Conservation (phyloP, 2,113 vertebrate species). For the Centropus unirufus region DNA sequence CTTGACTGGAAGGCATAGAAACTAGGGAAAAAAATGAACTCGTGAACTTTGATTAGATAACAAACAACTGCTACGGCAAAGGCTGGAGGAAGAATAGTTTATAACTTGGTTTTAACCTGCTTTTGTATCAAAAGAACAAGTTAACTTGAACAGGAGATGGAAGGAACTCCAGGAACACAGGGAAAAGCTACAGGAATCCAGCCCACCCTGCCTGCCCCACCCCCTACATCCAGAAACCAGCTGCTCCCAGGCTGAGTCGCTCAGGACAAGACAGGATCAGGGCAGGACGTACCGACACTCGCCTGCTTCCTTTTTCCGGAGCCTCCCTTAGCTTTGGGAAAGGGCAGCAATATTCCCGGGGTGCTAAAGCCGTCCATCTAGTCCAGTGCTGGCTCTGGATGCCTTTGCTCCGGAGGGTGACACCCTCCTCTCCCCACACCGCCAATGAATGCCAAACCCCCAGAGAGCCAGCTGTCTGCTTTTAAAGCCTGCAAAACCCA, state of each 20-base stretch:
- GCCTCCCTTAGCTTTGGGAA: not conserved
- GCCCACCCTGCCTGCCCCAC: too few relatives aligned
- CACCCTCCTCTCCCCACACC: not conserved
- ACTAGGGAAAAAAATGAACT: not conserved
- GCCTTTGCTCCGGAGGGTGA: not conserved
- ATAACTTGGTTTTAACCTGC: not conserved
- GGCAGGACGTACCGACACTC: not conserved
- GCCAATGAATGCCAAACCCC: not conserved
- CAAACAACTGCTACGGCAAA: not conserved
- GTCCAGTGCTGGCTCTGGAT: fast-evolving
- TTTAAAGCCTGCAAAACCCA: not conserved
- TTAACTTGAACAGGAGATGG: not conserved
- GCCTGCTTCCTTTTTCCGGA: fast-evolving
- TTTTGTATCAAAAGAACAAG: not conserved
- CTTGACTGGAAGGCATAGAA: not conserved
- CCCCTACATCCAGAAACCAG: not conserved
- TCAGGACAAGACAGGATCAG: not conserved
- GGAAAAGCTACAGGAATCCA: not conserved
- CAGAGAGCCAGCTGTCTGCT: fast-evolving
- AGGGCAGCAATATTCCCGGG: fast-evolving
- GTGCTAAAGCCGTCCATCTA: not conserved
- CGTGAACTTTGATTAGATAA: not conserved
- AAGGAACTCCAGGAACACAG: not conserved
- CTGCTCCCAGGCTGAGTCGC: not conserved
- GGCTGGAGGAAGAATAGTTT: not conserved